phyloP scores from a whole-genome alignment of 1,140 invertebrate genomes.

The Achroia grisella region DNA sequence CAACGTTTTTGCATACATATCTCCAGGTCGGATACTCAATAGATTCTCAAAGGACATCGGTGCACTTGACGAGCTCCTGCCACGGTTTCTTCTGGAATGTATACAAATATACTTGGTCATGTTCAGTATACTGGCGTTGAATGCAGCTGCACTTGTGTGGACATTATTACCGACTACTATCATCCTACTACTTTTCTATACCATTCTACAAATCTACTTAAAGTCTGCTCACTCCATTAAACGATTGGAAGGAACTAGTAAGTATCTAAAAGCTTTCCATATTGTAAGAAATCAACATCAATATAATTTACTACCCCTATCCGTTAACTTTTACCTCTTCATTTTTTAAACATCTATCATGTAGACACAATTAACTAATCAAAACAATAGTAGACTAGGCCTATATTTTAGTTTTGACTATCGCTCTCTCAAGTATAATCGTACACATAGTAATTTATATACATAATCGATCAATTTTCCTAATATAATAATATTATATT shows the following conservation, averaged over 20 bases:
- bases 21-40: conserved; percentile 80
- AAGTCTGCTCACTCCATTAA: conserved; percentile 90
- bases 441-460: too few species aligned
- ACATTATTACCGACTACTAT: conserved; percentile 81
- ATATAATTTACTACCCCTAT: too few species aligned
- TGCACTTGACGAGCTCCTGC: conserved; percentile 88
- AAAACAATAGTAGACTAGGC: too few species aligned
- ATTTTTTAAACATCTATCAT: too few species aligned
- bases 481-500: too few species aligned
- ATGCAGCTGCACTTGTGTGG: conserved; percentile 82
- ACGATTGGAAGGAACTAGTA: conserved; percentile 87
- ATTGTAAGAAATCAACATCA: too few species aligned
- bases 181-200: conserved; percentile 81
- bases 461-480: too few species aligned
- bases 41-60: conserved; percentile 86
- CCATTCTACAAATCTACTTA: conserved; percentile 85
- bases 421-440: too few species aligned
- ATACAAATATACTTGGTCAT: conserved; percentile 80
- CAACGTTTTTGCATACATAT: too few species aligned
- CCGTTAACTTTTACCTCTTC: too few species aligned
- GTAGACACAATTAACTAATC: too few species aligned
- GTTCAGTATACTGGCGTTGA: conserved; percentile 78
- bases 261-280: conserved; percentile 24
- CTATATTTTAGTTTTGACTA: too few species aligned
- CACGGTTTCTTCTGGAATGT: conserved; percentile 85